Percentiles rank a stretch among this genome's conserved stretches.
Evolutionary conservation across 2,113 vertebrate species (phyloP).

Genomic region (Accipiter virgatus): DNA sequence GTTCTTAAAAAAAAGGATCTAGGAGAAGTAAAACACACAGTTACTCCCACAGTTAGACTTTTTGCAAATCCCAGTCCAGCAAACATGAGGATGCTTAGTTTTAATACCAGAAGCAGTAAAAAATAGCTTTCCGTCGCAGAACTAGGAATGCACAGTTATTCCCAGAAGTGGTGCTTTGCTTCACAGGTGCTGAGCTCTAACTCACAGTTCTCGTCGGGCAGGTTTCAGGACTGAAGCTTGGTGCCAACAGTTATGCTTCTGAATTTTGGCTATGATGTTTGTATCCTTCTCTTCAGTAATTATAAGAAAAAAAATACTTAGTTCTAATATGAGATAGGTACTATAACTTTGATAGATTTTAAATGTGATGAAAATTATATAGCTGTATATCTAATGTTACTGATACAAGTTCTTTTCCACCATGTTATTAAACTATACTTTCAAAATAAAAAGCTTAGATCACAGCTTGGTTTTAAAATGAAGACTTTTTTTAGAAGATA

Average conservation of each 20-base stretch:
- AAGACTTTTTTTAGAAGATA: background rate
- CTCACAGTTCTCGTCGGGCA: accelerated
- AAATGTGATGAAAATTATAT: background rate
- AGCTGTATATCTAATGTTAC: background rate
- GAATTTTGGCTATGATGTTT: background rate
- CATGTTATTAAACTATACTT: background rate
- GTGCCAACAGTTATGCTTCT: background rate
- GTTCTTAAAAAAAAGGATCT: background rate
- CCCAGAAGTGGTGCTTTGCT: background rate
- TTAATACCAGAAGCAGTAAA: background rate
- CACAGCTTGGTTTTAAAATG: background rate
- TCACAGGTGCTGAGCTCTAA: background rate
- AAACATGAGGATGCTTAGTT: background rate
- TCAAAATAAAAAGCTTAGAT: background rate
- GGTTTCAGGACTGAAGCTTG: background rate
- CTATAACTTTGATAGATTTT: background rate
- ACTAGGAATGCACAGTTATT: background rate
- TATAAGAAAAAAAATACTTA: background rate
- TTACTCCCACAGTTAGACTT: background rate
- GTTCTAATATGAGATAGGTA: background rate
- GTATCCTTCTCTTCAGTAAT: background rate
- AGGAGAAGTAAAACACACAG: background rate
- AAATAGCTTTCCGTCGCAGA: background rate
- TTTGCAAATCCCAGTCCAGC: background rate
- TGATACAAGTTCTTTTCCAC: background rate